A percentile compares a stretch with the other conserved stretches of the same genome.
Evolutionary conservation across 2,888 invertebrate species (phyloP).

Genomic region (Machimus atricapillus): DNA sequence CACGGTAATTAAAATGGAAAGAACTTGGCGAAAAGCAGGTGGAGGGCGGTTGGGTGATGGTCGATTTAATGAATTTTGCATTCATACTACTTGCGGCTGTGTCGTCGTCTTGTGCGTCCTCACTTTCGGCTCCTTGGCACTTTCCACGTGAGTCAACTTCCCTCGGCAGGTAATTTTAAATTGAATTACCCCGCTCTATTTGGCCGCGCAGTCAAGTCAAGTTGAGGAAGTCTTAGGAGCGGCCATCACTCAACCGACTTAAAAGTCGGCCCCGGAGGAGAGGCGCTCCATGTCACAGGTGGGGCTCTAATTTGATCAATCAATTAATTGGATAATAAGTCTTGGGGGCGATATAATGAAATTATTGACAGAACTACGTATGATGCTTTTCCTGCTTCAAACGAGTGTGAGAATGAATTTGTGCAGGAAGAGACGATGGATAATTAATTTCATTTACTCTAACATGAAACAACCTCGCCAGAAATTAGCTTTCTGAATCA

Average conservation of each 20-base stretch:
- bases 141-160: background rate
- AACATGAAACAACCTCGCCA: background rate
- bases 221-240: conserved; percentile 22
- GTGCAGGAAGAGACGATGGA: background rate
- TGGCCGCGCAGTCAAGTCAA: background rate
- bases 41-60: background rate
- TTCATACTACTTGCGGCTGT: background rate
- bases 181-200: background rate
- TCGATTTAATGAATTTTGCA: background rate
- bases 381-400: background rate
- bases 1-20: background rate
- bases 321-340: background rate
- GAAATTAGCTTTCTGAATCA: background rate
- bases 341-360: background rate
- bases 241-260: background rate
- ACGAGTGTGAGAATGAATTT: background rate
- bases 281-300: background rate
- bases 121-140: background rate
- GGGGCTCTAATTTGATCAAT: background rate
- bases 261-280: background rate
- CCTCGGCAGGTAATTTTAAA: background rate
- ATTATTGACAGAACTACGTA: background rate
- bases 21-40: background rate
- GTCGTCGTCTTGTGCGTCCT: background rate
- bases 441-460: background rate